A percentile compares a stretch with the other conserved stretches of the same genome.
Evolutionary conservation across 2,888 invertebrate genomes (phyloP).

Genomic region (Leptopilina syphax): DNA sequence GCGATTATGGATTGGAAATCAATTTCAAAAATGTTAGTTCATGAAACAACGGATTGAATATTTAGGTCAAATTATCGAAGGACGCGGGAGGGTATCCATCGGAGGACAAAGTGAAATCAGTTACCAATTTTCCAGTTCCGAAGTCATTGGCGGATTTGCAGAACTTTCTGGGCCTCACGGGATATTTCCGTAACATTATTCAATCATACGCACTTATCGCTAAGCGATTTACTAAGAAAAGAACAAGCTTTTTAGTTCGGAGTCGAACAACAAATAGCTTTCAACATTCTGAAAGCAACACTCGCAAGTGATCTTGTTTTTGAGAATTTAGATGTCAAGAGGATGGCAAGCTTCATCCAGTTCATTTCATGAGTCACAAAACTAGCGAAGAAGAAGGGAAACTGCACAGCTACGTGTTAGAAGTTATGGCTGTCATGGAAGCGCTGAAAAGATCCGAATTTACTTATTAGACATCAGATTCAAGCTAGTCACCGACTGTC

Average conservation of each 20-base stretch:
- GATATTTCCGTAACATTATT: conserved; percentile 52
- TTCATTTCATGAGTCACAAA: conserved; percentile 48
- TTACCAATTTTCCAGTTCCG: conserved; percentile 46
- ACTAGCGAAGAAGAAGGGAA: conserved; percentile 55
- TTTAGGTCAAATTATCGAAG: conserved; percentile 45
- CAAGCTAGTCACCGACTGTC: conserved; percentile 57
- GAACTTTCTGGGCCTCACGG: conserved; percentile 50
- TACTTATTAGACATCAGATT: conserved; percentile 57
- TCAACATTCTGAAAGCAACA: not conserved
- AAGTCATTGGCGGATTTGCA: conserved; percentile 43
- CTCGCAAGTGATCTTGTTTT: conserved; percentile 40
- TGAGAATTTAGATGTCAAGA: conserved; percentile 40
- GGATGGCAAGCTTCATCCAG: conserved; percentile 50
- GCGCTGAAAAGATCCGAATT: conserved; percentile 57
- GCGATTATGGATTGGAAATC: conserved; percentile 40
- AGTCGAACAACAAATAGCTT: not conserved
- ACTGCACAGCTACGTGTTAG: conserved; percentile 59
- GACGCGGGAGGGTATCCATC: conserved; percentile 40
- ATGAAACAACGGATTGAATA: conserved; percentile 39
- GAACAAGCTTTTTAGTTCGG: conserved; percentile 11
- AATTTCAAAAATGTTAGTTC: conserved; percentile 46
- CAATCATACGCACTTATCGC: conserved; percentile 44
- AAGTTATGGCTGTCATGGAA: conserved; percentile 60
- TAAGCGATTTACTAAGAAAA: conserved; percentile 44
- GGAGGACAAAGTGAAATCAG: conserved; percentile 43